Base-by-base conservation (phyloP, 2,888 invertebrate genomes). In the Drosophila emarginata region DNA sequence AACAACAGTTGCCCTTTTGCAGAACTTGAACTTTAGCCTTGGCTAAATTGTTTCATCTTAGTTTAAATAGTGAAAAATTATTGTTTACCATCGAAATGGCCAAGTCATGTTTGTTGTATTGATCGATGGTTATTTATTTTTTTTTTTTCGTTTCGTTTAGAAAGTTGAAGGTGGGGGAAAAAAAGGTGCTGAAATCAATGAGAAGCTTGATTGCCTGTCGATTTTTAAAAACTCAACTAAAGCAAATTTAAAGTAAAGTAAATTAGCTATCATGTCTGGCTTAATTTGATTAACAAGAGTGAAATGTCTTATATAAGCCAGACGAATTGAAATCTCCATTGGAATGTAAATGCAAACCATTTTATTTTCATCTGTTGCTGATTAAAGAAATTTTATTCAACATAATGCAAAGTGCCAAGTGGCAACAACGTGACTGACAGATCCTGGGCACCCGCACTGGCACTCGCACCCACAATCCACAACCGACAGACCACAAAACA, bases 401-500 rank as follows among this genome's bases (percentile, higher is more conserved):
- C 61, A 66, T 58, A 69, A 66, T 67, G 61, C 77, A 70, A 64
- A 77, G 83, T 83, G 87, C 75, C 83, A 89, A 89, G 89, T 87
- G 88, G 79, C 89, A 89, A 78, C 78, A 83, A 88, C 89, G 89
- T 89, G 89, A 88, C 88, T 88, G 64, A 66, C 77, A 65, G 66
- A 77, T 74, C 72, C 82, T 82, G 69, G 65, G 57, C 45, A n/a
- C 15, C 18, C 40, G 18, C 40, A 45, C n/a, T n/a, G n/a, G n/a
- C n/a, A n/a, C 45, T 18, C 40, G 64, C 72, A 45, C 71, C 64
- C 66, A 57, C 52, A 45, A 60, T 4, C 11, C 6, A 23, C 23
- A 56, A 45, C 52, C 18, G 53, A 40, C 53, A 21, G 40, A 40
- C 21, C 45, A 57, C 28, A 54, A 68, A 67, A 62, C 54, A 15